Conservation (phyloP, 2,888 invertebrate genomes). For the Conops quadrifasciatus region DNA sequence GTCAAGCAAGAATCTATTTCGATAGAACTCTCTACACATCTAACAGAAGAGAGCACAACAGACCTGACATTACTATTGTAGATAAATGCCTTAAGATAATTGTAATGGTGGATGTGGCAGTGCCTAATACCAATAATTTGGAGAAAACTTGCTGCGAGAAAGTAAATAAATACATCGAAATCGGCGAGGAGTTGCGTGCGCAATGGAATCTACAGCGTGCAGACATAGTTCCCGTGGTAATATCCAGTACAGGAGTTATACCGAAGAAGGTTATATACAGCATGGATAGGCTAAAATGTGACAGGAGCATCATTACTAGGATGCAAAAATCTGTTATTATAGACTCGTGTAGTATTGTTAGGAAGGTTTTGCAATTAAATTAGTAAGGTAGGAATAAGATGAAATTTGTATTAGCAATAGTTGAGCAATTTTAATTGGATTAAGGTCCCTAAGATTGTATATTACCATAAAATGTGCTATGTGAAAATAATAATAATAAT, state of each 20-base stretch:
- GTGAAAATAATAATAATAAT: too few relatives aligned
- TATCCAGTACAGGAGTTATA: slow-evolving; percentile 27
- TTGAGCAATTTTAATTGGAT: too few relatives aligned
- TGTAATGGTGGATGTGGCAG: slow-evolving; percentile 31
- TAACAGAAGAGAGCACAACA: slow-evolving; percentile 4
- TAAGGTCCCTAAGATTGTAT: too few relatives aligned
- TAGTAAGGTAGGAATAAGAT: too few relatives aligned
- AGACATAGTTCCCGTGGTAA: slow-evolving; percentile 32
- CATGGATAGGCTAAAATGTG: slow-evolving; percentile 9
- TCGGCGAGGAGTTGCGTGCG: slow-evolving; percentile 27
- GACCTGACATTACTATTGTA: slow-evolving; percentile 18
- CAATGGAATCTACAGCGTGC: slow-evolving; percentile 26
- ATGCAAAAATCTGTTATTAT: slow-evolving; percentile 30
- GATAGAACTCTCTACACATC: slow-evolving; percentile 32
- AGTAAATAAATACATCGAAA: slow-evolving; percentile 28
- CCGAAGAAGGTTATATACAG: slow-evolving; percentile 13
- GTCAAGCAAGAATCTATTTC: slow-evolving; percentile 20
- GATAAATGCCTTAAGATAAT: slow-evolving; percentile 23
- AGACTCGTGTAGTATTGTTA: slow-evolving; percentile 33
- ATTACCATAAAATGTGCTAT: too few relatives aligned
- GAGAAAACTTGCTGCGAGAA: slow-evolving; percentile 28
- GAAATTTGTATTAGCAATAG: too few relatives aligned
- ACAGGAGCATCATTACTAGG: neutral
- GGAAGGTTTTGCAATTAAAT: slow-evolving; percentile 31
- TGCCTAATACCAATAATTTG: slow-evolving; percentile 25